Evolutionary conservation across 2,113 vertebrate species (phyloP).

Genomic region (Loxodonta africana): DNA sequence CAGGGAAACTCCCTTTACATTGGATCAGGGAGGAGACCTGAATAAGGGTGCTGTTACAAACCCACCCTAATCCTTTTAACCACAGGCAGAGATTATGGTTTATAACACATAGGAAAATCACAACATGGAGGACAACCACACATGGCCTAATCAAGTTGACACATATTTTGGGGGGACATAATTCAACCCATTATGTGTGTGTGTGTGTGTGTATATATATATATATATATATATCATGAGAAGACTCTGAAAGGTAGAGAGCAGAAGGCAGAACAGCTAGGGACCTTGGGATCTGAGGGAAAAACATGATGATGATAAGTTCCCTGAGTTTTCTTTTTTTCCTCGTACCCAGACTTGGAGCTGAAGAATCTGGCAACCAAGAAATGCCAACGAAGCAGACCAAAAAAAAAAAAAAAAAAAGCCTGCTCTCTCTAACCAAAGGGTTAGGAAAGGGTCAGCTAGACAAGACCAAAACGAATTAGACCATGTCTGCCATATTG

Average conservation of each 20-base stretch:
- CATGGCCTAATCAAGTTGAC: no score
- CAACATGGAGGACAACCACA: no score
- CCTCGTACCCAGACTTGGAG: not conserved
- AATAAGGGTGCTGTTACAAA: no score
- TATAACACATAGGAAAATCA: no score
- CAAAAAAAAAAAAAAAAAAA: not conserved
- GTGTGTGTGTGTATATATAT: no score
- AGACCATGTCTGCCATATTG: not conserved
- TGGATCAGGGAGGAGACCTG: no score
- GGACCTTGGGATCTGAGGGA: not conserved
- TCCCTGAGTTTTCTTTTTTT: not conserved
- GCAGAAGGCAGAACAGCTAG: not conserved
- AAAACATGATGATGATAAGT: not conserved
- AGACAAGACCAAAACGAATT: not conserved
- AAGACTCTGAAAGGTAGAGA: not conserved
- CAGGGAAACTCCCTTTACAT: no score
- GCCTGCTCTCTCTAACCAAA: not conserved
- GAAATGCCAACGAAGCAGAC: not conserved
- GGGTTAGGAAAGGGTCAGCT: not conserved
- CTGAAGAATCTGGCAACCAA: not conserved
- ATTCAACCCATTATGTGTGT: no score
- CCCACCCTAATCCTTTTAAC: no score
- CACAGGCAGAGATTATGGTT: no score
- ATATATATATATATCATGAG: not conserved
- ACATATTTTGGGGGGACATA: no score